Evolutionary conservation across 2,113 vertebrate species (phyloP).

Genomic region (Nothobranchius furzeri): DNA sequence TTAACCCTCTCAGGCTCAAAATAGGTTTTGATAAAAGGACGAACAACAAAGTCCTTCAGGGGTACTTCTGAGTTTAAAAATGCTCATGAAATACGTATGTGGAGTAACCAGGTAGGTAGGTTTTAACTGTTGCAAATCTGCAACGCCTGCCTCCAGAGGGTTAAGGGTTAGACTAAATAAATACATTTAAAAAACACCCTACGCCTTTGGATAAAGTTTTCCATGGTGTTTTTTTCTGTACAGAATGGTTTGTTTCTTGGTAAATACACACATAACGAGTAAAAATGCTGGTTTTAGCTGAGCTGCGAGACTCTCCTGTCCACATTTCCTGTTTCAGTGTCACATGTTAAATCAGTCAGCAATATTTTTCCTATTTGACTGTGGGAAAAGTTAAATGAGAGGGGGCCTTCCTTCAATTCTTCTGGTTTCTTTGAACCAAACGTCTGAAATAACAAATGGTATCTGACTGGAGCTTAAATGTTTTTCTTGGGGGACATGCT

Average conservation of each 20-base stretch:
- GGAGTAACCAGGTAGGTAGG: too few species aligned
- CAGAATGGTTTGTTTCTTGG: constrained; percentile 13
- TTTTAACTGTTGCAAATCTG: too few species aligned
- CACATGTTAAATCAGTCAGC: constrained; percentile 18
- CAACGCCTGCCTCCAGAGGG: too few species aligned
- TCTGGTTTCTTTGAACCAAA: constrained; percentile 47
- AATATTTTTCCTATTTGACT: constrained; percentile 48
- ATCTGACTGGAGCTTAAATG: constrained; percentile 27
- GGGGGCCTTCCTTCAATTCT: constrained; percentile 64
- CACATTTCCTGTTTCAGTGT: constrained; percentile 47
- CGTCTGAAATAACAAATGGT: constrained; percentile 44
- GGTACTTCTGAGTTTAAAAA: too few species aligned
- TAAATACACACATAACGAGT: too few species aligned
- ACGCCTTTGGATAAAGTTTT: constrained; percentile 11
- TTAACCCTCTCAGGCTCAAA: too few species aligned
- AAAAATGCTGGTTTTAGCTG: neutral
- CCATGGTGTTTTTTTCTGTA: neutral
- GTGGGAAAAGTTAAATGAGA: constrained; percentile 67
- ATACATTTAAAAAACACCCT: constrained; percentile 1
- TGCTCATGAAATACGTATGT: too few species aligned
- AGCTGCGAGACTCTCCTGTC: constrained; percentile 25
- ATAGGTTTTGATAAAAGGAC: too few species aligned
- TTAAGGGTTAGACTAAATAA: neutral
- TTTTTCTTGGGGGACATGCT: constrained; percentile 28
- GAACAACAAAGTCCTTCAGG: too few species aligned